Evolutionary conservation across 2,797 vertebrate species (phyloP).

Genomic region (Onychomys torridus): DNA sequence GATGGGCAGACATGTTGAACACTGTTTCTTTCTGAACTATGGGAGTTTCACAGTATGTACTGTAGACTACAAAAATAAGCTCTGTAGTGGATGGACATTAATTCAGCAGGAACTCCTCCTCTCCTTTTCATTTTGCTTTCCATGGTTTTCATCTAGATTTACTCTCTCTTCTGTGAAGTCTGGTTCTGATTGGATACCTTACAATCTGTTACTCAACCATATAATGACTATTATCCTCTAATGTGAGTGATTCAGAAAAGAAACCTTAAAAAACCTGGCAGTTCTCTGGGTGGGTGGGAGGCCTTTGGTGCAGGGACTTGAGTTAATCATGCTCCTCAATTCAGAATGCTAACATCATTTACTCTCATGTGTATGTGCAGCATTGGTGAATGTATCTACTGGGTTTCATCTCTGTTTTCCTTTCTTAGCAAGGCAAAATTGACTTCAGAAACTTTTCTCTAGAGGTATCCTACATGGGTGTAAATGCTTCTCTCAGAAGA

Average conservation of each 20-base stretch:
- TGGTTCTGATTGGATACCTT: neutral
- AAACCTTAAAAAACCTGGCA: neutral
- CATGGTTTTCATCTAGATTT: neutral
- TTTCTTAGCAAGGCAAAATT: conserved; percentile 26
- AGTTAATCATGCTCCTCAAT: neutral
- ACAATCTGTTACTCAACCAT: neutral
- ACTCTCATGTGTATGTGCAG: neutral
- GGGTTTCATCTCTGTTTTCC: conserved; percentile 3
- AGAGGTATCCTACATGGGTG: no score
- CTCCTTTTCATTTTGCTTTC: neutral
- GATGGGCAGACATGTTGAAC: neutral
- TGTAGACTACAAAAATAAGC: neutral
- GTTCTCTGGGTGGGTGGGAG: neutral
- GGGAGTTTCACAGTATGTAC: neutral
- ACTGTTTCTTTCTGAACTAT: neutral
- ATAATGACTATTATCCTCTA: neutral
- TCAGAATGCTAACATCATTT: neutral
- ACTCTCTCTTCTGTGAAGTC: neutral
- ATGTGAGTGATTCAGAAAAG: neutral
- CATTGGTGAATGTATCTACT: conserved; percentile 7
- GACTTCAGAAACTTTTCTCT: conserved; percentile 4
- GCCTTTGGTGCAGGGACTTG: neutral
- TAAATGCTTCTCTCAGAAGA: neutral
- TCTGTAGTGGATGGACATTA: neutral
- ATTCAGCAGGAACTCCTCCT: neutral